A percentile compares a stretch with the other conserved stretches of the same genome.
Conservation (phyloP, 2,113 vertebrate genomes). For the Ciconia stormi region DNA sequence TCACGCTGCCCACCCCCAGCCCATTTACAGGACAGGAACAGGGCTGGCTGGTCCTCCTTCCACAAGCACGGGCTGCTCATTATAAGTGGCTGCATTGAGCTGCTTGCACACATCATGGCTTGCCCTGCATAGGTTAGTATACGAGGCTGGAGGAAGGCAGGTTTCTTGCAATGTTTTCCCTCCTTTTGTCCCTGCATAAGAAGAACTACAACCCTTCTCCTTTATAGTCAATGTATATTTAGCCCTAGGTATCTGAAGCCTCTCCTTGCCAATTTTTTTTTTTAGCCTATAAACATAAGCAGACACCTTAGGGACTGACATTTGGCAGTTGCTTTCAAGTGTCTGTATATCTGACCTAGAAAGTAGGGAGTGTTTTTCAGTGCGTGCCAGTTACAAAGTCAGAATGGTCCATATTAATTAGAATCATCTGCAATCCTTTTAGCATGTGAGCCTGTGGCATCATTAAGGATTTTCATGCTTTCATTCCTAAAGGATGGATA, state of each 20-base stretch:
- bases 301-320: constrained; percentile 34
- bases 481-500: constrained; percentile 50
- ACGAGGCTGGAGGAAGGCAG: not conserved
- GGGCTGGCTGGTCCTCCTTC: not conserved
- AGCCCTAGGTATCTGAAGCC: not conserved
- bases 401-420: constrained; percentile 56
- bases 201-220: not conserved
- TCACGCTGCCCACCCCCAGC: not conserved
- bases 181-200: not conserved
- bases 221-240: not conserved
- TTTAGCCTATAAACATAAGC: not conserved
- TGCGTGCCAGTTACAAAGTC: constrained; percentile 19
- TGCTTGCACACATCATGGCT: not conserved
- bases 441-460: constrained; percentile 50
- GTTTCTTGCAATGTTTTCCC: not conserved
- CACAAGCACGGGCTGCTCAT: not conserved
- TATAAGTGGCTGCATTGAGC: not conserved
- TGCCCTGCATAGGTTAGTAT: not conserved
- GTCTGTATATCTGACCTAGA: constrained; percentile 50
- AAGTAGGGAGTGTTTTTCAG: constrained; percentile 26
- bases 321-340: constrained; percentile 46
- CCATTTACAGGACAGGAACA: not conserved
- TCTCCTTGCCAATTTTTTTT: not conserved
- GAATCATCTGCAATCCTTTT: constrained; percentile 54
- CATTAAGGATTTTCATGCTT: constrained; percentile 59